phyloP scores from a whole-genome alignment of 2,113 vertebrate species.

The Catharus bicknelli region DNA sequence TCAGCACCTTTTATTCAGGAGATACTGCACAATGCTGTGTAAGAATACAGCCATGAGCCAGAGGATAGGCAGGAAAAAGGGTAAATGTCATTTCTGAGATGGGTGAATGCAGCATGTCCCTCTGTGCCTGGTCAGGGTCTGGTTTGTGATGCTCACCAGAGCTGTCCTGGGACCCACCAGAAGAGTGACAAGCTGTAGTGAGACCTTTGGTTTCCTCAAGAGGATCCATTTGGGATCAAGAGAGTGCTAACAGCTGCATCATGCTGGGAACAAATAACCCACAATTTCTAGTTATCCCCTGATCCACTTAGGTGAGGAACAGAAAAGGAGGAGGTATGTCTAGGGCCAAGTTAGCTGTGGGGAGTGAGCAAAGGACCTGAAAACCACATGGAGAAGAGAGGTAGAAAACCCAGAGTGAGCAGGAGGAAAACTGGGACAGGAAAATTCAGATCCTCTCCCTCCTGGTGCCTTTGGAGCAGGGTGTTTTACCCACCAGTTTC shows the following conservation, averaged over 20 bases:
- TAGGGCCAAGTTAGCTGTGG: not conserved
- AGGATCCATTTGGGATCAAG: not conserved
- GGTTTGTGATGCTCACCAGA: not conserved
- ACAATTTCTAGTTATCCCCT: not conserved
- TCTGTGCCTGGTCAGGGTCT: not conserved
- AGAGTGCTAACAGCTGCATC: not conserved
- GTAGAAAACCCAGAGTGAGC: not conserved
- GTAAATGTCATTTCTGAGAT: fast-evolving
- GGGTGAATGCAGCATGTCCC: not conserved
- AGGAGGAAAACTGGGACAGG: not conserved
- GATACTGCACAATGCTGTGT: not conserved
- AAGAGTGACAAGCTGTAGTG: not conserved
- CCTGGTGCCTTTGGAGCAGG: not conserved
- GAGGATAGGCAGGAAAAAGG: not conserved
- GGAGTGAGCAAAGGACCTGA: not conserved
- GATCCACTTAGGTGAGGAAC: not conserved
- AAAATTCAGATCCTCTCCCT: fast-evolving
- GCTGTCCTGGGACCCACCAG: not conserved
- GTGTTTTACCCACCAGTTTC: fast-evolving
- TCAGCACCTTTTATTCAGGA: not conserved
- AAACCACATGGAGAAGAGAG: not conserved
- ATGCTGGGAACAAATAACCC: fast-evolving
- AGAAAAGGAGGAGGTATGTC: not conserved
- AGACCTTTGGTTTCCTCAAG: not conserved
- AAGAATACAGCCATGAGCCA: not conserved